A percentile compares a stretch with the other conserved stretches of the same genome.
Evolutionary conservation across 2,113 vertebrate species (phyloP).

Genomic region (Neopipo cinnamomea): DNA sequence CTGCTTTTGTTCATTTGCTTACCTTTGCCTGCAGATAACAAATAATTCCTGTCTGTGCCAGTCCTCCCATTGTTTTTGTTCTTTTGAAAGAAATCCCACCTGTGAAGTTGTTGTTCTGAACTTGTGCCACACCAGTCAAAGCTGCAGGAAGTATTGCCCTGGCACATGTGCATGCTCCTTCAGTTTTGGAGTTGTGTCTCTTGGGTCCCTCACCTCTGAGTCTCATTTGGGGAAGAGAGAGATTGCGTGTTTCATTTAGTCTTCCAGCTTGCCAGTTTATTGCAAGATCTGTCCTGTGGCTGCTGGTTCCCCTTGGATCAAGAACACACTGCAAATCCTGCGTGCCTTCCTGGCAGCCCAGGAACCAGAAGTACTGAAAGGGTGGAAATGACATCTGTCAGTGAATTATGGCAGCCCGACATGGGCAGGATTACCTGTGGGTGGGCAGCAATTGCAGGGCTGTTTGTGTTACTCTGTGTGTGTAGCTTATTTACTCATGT

Average conservation of each 20-base stretch:
- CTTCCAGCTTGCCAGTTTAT: neutral
- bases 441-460: accelerated
- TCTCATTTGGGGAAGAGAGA: neutral
- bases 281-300: accelerated
- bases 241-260: accelerated
- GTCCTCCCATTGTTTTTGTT: neutral
- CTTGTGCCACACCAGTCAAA: neutral
- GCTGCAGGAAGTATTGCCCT: neutral
- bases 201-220: neutral
- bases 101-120: neutral
- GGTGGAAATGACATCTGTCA: accelerated
- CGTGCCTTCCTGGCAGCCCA: neutral
- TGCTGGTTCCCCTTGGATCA: neutral
- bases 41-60: neutral
- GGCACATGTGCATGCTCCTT: accelerated
- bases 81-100: neutral
- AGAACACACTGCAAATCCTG: neutral
- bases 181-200: neutral
- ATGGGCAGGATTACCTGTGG: neutral
- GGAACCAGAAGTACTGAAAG: accelerated
- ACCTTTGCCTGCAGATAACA: neutral
- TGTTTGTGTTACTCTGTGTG: neutral
- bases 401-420: neutral
- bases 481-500: neutral
- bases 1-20: neutral